Conservation (phyloP, 2,113 vertebrate genomes). For the Pao palembangensis region DNA sequence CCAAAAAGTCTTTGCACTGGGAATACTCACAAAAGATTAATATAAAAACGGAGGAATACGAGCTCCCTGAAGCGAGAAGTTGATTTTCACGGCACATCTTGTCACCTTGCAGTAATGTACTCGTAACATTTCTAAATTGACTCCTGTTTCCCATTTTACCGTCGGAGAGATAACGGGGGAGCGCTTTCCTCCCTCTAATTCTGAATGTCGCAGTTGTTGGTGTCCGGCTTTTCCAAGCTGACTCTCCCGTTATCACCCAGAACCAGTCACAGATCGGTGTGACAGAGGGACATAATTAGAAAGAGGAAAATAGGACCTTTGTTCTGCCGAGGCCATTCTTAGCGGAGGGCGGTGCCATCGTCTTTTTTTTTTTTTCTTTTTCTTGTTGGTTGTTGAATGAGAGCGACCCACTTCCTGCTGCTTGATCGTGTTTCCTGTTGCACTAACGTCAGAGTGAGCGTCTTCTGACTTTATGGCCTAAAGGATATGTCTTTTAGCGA, state of each 20-base stretch:
- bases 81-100: slow-evolving; percentile 39
- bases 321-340: slow-evolving; percentile 26
- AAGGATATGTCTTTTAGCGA: no score
- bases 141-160: slow-evolving; percentile 41
- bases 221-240: slow-evolving; percentile 39
- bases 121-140: slow-evolving; percentile 44
- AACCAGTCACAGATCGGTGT: slow-evolving; percentile 59
- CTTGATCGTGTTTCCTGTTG: no score
- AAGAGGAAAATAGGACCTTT: slow-evolving; percentile 55
- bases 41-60: not conserved
- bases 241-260: slow-evolving; percentile 57
- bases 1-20: slow-evolving; percentile 17
- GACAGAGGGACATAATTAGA: slow-evolving; percentile 71
- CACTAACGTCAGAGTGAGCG: no score
- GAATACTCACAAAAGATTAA: slow-evolving; percentile 47
- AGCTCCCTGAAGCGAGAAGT: slow-evolving; percentile 24
- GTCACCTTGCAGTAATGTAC: slow-evolving; percentile 52
- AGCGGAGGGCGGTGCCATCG: slow-evolving; percentile 13
- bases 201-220: slow-evolving; percentile 57
- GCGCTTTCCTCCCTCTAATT: slow-evolving; percentile 49
- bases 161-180: slow-evolving; percentile 50
- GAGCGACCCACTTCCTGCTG: no score
- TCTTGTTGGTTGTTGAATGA: not conserved
- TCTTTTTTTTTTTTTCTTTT: slow-evolving; percentile 4
- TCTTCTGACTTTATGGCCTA: no score